Evolutionary conservation across 2,797 vertebrate genomes (phyloP).

Genomic region (Falco rusticolus): DNA sequence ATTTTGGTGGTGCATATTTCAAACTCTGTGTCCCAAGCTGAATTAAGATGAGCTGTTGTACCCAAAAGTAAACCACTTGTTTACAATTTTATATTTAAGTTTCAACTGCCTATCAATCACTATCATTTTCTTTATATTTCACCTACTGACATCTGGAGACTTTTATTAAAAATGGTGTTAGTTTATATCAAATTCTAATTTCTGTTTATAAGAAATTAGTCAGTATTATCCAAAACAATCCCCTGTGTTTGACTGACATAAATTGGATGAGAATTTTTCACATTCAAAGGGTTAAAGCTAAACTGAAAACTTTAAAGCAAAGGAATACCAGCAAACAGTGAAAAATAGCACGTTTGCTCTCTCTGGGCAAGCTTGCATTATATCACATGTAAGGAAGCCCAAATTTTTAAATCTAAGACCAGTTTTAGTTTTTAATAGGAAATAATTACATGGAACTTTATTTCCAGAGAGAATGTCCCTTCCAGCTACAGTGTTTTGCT

Average conservation of each 20-base stretch:
- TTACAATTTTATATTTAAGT: constrained; percentile 37
- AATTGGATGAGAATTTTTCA: constrained; percentile 39
- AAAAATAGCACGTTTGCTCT: constrained; percentile 38
- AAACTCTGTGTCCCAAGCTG: not conserved
- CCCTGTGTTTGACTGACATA: not conserved
- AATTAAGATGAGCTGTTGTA: constrained; percentile 45
- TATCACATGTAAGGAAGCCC: constrained; percentile 27
- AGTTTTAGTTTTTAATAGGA: constrained; percentile 59
- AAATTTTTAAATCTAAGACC: constrained; percentile 42
- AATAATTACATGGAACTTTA: constrained; percentile 64
- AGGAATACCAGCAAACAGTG: constrained; percentile 32
- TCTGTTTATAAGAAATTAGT: constrained; percentile 3
- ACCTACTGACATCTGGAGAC: not conserved
- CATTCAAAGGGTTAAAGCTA: constrained; percentile 53
- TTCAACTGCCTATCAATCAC: not conserved
- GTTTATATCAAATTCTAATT: not conserved
- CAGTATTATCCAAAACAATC: constrained; percentile 4
- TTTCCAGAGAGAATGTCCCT: constrained; percentile 49
- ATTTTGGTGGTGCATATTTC: constrained; percentile 39
- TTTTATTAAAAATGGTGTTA: not conserved
- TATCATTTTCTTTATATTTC: not conserved
- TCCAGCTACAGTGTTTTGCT: constrained; percentile 46
- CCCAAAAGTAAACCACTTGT: not conserved
- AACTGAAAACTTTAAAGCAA: constrained; percentile 51
- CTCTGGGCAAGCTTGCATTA: constrained; percentile 37